phyloP scores from a whole-genome alignment of 2,888 invertebrate genomes.

The Ellobium chinense region DNA sequence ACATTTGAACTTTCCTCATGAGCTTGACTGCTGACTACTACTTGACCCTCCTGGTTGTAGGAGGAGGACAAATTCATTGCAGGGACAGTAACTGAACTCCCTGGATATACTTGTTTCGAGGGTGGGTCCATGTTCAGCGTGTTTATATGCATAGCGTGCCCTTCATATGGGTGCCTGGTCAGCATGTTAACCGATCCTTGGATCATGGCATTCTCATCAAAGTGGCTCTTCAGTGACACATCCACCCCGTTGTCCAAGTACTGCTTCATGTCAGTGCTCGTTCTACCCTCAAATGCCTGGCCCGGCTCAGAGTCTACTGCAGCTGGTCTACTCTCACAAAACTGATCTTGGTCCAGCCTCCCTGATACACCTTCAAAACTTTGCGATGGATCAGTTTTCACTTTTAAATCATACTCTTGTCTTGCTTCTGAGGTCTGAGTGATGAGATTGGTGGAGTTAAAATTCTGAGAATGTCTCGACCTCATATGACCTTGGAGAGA shows the following conservation, averaged over 20 bases:
- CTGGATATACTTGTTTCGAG: neutral
- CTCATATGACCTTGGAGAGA: constrained; percentile 37
- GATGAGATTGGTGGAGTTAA: neutral
- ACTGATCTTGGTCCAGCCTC: neutral
- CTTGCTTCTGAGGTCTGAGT: neutral
- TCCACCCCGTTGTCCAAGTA: neutral
- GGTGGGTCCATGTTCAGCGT: neutral
- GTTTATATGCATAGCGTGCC: neutral
- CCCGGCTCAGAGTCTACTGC: neutral
- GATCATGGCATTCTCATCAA: neutral
- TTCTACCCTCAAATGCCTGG: neutral
- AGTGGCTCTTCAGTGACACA: neutral
- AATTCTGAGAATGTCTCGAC: constrained; percentile 19
- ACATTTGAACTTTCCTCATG: constrained; percentile 14
- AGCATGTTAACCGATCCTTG: neutral
- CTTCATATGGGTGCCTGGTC: neutral
- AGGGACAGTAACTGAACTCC: neutral
- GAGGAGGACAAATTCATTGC: neutral
- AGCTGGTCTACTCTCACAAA: neutral
- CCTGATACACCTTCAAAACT: neutral
- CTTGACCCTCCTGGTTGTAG: neutral
- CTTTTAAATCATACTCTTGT: neutral
- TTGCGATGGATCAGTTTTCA: neutral
- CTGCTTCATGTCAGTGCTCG: neutral
- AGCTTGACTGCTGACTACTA: neutral